phyloP scores from a whole-genome alignment of 2,888 invertebrate species.

The Gortyna flavago region DNA sequence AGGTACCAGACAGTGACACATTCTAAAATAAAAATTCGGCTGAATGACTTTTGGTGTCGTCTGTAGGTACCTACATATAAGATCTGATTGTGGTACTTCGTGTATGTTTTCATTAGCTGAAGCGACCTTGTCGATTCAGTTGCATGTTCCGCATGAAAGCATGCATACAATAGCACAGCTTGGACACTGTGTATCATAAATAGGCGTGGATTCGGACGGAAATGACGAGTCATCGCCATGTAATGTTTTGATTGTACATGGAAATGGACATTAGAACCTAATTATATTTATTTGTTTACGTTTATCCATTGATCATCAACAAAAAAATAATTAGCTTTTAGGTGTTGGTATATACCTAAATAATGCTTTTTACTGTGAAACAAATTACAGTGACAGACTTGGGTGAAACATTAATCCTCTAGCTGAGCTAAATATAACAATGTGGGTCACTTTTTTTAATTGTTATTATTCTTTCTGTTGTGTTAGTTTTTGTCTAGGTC shows the following conservation, averaged over 20 bases:
- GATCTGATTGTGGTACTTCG: slow-evolving; percentile 61
- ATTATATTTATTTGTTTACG: slow-evolving; percentile 37
- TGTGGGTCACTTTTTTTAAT: too few relatives aligned
- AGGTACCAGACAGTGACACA: not conserved
- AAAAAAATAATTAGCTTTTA: slow-evolving; percentile 12
- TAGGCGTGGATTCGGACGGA: slow-evolving; percentile 71
- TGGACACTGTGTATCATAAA: slow-evolving; percentile 67
- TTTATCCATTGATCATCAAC: slow-evolving; percentile 18
- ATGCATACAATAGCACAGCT: slow-evolving; percentile 75
- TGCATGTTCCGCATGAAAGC: slow-evolving; percentile 82
- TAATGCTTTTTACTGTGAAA: not conserved
- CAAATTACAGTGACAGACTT: not conserved
- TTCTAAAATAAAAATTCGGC: not conserved
- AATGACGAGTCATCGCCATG: slow-evolving; percentile 72
- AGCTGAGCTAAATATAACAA: not conserved
- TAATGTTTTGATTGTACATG: slow-evolving; percentile 49
- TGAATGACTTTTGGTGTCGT: slow-evolving; percentile 44
- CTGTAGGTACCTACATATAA: slow-evolving; percentile 70
- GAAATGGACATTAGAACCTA: slow-evolving; percentile 36
- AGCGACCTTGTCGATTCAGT: slow-evolving; percentile 82
- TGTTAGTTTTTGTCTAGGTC: too few relatives aligned
- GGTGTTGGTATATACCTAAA: not conserved
- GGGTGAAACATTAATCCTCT: not conserved
- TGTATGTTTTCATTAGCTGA: slow-evolving; percentile 68
- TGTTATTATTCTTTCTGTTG: too few relatives aligned